These are phyloP conservation scores for Drosophila meridiana DNA, from an alignment of 2,888 invertebrate genomes.

Conservation along the genomic window DNA sequence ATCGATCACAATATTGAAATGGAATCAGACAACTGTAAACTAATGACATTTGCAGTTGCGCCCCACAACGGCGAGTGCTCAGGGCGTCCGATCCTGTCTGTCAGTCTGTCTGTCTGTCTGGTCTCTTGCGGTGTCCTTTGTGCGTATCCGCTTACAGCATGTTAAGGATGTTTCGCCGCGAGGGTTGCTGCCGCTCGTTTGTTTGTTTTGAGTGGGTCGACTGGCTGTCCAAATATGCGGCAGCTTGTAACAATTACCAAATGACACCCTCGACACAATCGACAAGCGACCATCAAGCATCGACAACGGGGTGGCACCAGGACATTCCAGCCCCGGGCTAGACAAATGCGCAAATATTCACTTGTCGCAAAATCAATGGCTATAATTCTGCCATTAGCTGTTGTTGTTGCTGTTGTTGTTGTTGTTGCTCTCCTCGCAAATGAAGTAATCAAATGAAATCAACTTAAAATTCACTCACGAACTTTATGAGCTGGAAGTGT, in stretches of 20 bases:
- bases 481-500: slow-evolving; percentile 74
- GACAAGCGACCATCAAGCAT: slow-evolving; percentile 12
- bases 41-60: slow-evolving; percentile 74
- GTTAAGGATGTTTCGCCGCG: slow-evolving; percentile 19
- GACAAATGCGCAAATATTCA: slow-evolving; percentile 71
- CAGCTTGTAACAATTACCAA: slow-evolving; percentile 81
- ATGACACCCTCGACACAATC: slow-evolving; percentile 81
- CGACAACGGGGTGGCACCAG: background rate
- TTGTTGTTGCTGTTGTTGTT: slow-evolving; percentile 16
- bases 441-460: slow-evolving; percentile 76
- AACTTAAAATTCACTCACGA: slow-evolving; percentile 57
- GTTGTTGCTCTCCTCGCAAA: slow-evolving; percentile 45
- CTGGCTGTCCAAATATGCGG: slow-evolving; percentile 76
- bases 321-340: background rate
- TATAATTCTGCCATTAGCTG: slow-evolving; percentile 82
- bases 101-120: slow-evolving; percentile 14
- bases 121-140: slow-evolving; percentile 59
- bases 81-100: slow-evolving; percentile 14
- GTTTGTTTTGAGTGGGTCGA: slow-evolving; percentile 75
- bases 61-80: slow-evolving; percentile 13
- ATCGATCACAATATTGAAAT: slow-evolving; percentile 73
- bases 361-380: slow-evolving; percentile 83
- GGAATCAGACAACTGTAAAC: slow-evolving; percentile 83
- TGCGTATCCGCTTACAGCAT: slow-evolving; percentile 65
- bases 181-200: slow-evolving; percentile 70